Evolutionary conservation across 2,797 vertebrate genomes (phyloP).

Genomic region (Spondyliosoma cantharus): DNA sequence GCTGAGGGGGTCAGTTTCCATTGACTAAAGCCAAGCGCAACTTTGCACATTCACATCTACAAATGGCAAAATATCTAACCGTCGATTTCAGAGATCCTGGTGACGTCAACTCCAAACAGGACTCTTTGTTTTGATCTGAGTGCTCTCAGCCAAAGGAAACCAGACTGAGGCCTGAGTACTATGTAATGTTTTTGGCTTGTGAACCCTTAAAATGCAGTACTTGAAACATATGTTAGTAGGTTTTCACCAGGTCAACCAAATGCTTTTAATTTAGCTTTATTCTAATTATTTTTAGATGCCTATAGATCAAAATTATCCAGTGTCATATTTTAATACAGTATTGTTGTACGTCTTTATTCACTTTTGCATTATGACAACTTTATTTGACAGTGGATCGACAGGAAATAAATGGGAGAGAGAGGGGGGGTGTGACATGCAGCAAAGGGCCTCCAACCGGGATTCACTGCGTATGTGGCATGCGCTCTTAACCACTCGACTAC

Average conservation of each 20-base stretch:
- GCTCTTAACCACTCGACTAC: no score
- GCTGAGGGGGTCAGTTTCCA: slow-evolving; percentile 23
- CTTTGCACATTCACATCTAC: slow-evolving; percentile 15
- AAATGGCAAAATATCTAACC: slow-evolving; percentile 16
- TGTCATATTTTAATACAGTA: not conserved
- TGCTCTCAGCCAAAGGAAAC: no score
- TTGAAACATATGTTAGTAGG: not conserved
- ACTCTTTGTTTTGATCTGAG: not conserved
- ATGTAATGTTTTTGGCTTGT: not conserved
- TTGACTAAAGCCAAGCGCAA: slow-evolving; percentile 32
- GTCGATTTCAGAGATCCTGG: not conserved
- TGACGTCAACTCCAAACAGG: slow-evolving; percentile 1
- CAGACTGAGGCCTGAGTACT: not conserved
- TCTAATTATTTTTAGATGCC: not conserved
- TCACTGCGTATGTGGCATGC: no score
- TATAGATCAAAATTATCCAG: not conserved
- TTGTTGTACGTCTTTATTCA: not conserved
- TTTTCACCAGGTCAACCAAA: not conserved
- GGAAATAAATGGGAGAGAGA: no score
- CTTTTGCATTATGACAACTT: not conserved
- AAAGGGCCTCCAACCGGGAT: no score
- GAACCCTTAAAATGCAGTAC: not conserved
- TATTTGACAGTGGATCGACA: no score
- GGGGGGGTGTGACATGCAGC: no score
- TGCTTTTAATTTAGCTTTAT: not conserved